Percentiles rank a stretch among this genome's conserved stretches.
These are phyloP conservation scores for Prorops nasuta DNA, from an alignment of 1,140 invertebrate species.

Conservation along the genomic window DNA sequence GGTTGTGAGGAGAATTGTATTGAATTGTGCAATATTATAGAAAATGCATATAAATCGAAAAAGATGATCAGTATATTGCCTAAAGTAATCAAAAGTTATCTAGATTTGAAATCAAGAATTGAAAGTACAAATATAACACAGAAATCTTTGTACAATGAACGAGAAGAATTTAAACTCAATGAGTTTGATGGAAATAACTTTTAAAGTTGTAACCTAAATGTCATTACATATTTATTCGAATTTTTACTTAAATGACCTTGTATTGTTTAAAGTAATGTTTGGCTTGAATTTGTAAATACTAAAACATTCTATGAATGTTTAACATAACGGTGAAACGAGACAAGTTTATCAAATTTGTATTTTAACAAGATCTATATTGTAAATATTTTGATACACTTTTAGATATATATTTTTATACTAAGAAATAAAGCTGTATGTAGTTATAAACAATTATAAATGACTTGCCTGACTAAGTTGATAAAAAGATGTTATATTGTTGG, in stretches of 20 bases:
- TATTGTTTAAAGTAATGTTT: not conserved
- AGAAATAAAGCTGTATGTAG: no score
- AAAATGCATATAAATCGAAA: slow-evolving; percentile 14
- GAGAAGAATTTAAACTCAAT: slow-evolving; percentile 12
- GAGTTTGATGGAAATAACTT: slow-evolving; percentile 12
- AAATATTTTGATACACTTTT: no score
- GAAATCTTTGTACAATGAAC: no score
- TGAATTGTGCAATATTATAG: slow-evolving; percentile 20
- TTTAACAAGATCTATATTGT: no score
- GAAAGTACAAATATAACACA: not conserved
- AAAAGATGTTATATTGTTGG: no score
- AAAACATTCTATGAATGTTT: slow-evolving; percentile 1
- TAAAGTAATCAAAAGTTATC: slow-evolving; percentile 6
- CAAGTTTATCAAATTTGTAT: no score
- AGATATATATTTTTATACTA: no score
- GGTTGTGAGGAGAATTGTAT: slow-evolving; percentile 15
- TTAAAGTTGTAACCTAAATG: not conserved
- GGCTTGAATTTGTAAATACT: not conserved
- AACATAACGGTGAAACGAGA: no score
- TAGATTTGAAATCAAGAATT: not conserved
- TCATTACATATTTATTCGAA: not conserved
- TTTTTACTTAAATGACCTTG: not conserved
- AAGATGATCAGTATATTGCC: slow-evolving; percentile 11
- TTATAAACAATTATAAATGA: no score
- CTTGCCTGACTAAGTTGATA: no score